These are phyloP conservation scores for Amphipyra berbera DNA, from an alignment of 2,888 invertebrate genomes.

Conservation along the genomic window DNA sequence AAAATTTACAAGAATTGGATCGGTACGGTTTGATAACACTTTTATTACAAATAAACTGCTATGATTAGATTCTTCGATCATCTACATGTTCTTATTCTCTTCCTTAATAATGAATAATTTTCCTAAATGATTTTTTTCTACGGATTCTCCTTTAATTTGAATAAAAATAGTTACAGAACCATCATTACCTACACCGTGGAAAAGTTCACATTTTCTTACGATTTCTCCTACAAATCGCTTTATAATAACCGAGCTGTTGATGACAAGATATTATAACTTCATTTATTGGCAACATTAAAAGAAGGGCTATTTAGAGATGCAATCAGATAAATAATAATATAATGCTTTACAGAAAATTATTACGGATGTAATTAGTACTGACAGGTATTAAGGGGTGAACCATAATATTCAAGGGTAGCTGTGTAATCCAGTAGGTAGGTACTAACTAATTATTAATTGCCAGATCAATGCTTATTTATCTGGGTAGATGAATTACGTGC, in stretches of 20 bases:
- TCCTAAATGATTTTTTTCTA: neutral
- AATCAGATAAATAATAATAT: neutral
- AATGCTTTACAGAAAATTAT: neutral
- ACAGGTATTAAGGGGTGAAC: neutral
- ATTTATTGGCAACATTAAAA: slow-evolving; percentile 8
- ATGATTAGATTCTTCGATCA: too few species aligned
- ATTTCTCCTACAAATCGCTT: slow-evolving; percentile 14
- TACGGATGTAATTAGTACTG: neutral
- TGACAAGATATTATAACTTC: slow-evolving; percentile 12
- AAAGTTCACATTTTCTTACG: neutral
- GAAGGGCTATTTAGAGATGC: slow-evolving; percentile 1
- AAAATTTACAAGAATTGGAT: too few species aligned
- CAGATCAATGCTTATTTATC: too few species aligned
- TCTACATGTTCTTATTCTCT: too few species aligned
- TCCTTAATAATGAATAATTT: neutral
- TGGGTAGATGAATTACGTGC: too few species aligned
- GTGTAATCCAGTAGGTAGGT: too few species aligned
- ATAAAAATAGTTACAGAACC: slow-evolving; percentile 20
- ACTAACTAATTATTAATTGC: too few species aligned
- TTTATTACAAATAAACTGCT: too few species aligned
- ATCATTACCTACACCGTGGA: neutral
- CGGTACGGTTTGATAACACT: too few species aligned
- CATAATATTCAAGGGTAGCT: neutral
- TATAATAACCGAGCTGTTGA: slow-evolving; percentile 24
- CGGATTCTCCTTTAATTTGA: neutral